Percentiles rank a stretch among this genome's conserved stretches.
Evolutionary conservation across 1,140 invertebrate species (phyloP).

Genomic region (Pseudomyrmex cubaensis): DNA sequence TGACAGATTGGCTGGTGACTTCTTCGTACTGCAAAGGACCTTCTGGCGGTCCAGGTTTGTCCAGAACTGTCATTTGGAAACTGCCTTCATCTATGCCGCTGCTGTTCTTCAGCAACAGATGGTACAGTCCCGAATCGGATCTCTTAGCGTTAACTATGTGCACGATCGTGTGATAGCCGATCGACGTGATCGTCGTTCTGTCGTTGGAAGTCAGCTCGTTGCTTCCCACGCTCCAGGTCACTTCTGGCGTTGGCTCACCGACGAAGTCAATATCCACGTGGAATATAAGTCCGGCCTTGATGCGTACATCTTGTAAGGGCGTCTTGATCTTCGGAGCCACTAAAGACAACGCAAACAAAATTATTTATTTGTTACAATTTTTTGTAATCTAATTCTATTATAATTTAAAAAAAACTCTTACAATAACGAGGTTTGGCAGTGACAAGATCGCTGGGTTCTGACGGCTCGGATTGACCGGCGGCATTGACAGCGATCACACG

Average conservation of each 20-base stretch:
- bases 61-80: conserved; percentile 95
- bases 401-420: conserved; percentile 82
- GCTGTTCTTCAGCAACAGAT: conserved; percentile 93
- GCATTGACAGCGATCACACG: conserved; percentile 97
- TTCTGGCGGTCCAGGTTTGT: conserved; percentile 93
- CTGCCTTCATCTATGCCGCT: conserved; percentile 96
- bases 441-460: conserved; percentile 95
- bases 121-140: conserved; percentile 93
- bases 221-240: conserved; percentile 92
- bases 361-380: not conserved
- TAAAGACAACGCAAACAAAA: conserved; percentile 69
- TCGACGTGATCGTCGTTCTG: conserved; percentile 94
- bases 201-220: conserved; percentile 91
- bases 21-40: conserved; percentile 97
- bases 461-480: conserved; percentile 97
- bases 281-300: conserved; percentile 96
- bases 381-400: not conserved
- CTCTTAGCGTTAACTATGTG: conserved; percentile 96
- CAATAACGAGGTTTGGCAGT: conserved; percentile 93
- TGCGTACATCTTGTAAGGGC: conserved; percentile 93
- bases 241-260: conserved; percentile 95
- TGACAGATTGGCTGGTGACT: conserved; percentile 97
- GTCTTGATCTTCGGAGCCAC: conserved; percentile 97
- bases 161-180: conserved; percentile 95
- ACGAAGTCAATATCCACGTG: conserved; percentile 97